Evolutionary conservation across 1,140 invertebrate genomes (phyloP).

Genomic region (Drosophila dunni): DNA sequence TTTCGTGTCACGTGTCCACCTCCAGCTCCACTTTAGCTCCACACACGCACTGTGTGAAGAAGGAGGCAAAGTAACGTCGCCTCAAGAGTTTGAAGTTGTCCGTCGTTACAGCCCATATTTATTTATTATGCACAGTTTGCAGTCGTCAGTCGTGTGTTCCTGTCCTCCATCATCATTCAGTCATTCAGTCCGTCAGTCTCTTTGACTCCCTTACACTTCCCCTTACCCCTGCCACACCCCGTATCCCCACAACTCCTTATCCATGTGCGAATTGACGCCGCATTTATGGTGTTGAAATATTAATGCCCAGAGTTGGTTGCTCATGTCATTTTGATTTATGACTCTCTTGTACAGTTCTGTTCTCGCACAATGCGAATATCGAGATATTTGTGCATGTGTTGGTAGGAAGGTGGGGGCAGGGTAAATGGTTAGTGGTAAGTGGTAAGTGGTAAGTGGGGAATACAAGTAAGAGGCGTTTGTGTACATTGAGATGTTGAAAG

Average conservation of each 20-base stretch:
- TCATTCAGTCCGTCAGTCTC: conserved; percentile 12
- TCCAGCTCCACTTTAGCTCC: not conserved
- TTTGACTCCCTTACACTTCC: not conserved
- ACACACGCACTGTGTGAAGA: not conserved
- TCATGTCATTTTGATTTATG: conserved; percentile 80
- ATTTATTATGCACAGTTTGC: conserved; percentile 80
- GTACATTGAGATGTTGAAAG: conserved; percentile 68
- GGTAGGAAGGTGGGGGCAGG: not conserved
- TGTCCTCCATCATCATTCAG: conserved; percentile 63
- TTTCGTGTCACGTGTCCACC: not conserved
- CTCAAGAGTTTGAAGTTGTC: conserved; percentile 25
- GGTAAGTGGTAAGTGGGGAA: not conserved
- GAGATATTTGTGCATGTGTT: not conserved
- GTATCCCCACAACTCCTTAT: conserved; percentile 34
- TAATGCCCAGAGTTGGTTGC: conserved; percentile 79
- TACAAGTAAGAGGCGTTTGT: not conserved
- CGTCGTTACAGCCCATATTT: conserved; percentile 53
- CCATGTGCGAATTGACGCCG: conserved; percentile 78
- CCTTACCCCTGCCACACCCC: not conserved
- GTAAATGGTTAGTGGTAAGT: not conserved
- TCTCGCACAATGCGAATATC: conserved; percentile 33
- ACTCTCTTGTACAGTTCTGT: conserved; percentile 51
- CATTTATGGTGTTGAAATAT: conserved; percentile 82
- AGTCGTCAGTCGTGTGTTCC: conserved; percentile 63
- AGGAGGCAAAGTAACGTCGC: not conserved